Base-by-base conservation (phyloP, 2,113 vertebrate genomes). In the Hoplias malabaricus region DNA sequence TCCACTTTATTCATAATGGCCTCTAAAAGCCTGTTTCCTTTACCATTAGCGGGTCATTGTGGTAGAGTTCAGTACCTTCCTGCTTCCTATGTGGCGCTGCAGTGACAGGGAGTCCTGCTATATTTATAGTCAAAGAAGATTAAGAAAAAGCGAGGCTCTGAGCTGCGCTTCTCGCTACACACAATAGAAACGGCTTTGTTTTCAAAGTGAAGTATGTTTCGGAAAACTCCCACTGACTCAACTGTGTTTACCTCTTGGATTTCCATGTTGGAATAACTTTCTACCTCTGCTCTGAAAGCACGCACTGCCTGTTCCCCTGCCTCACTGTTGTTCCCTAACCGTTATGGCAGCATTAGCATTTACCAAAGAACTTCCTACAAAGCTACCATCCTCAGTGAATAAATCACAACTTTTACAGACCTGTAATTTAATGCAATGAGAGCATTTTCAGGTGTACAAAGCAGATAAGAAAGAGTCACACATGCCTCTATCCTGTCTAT, bases 21-120 rank as follows among this genome's bases (percentile, higher is more conserved):
- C 59, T 56, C 19, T n/a, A 48, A 50, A 63, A 48, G 57, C 23
- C 46, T 1, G n/a, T 23, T 53, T 66, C 3, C 13, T 29, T 19
- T 2, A 40, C 11, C 43, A 75, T 75, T 43, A 66, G 21, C 34
- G 4, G 21, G 7, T 38, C 62, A 43, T 53, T 53, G 48, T 53
- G 48, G 48, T 53, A 53, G 9, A 21, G 1, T 53, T 21, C 19
- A 53, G 3, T 23, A 2, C 48, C 19, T 21, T 53, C n/a, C n/a
- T 53, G 21, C n/a, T 53, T 53, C 48, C 8, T 86, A 78, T 80
- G 87, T 78, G 81, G 84, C 69, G 75, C 76, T 40, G 61, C 69
- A 80, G 33, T 71, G 86, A 86, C 42, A 66, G 69, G 81, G 62
- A 71, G n/a, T 23, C n/a, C 48, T 10, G 19, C 7, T 21, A 53